Conservation (phyloP, 2,888 invertebrate genomes). For the Dynastes tityus region DNA sequence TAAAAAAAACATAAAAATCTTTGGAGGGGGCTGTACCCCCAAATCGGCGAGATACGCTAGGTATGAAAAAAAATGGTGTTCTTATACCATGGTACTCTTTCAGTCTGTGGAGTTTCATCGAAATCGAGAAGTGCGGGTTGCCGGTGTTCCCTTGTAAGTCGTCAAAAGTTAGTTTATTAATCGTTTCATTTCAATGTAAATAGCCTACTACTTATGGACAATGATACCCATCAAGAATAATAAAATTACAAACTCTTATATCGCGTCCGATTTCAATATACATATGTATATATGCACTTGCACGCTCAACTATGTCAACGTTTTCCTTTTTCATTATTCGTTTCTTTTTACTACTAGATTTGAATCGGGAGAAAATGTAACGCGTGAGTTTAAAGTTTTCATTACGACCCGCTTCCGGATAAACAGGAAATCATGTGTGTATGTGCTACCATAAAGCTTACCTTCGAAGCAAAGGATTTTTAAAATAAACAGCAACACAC, state of each 20-base stretch:
- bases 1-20: too few relatives aligned
- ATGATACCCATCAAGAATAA: conserved; percentile 29
- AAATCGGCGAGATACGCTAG: too few relatives aligned
- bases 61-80: too few relatives aligned
- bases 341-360: conserved; percentile 17
- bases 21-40: too few relatives aligned
- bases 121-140: too few relatives aligned
- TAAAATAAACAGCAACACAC: conserved; percentile 13
- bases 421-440: conserved; percentile 25
- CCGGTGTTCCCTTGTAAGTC: too few relatives aligned
- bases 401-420: conserved; percentile 16
- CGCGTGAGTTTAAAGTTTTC: background rate
- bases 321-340: background rate
- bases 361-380: conserved; percentile 3
- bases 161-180: conserved; percentile 18
- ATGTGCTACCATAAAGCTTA: background rate
- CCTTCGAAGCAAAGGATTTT: conserved; percentile 8
- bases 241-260: conserved; percentile 28
- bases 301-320: background rate
- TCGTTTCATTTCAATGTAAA: conserved; percentile 22
- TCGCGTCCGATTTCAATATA: conserved; percentile 1
- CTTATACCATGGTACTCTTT: too few relatives aligned
- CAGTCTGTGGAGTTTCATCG: too few relatives aligned
- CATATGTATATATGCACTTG: background rate
- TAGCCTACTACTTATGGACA: background rate